Base-by-base conservation (phyloP, 2,113 vertebrate species). In the Malurus elegans region DNA sequence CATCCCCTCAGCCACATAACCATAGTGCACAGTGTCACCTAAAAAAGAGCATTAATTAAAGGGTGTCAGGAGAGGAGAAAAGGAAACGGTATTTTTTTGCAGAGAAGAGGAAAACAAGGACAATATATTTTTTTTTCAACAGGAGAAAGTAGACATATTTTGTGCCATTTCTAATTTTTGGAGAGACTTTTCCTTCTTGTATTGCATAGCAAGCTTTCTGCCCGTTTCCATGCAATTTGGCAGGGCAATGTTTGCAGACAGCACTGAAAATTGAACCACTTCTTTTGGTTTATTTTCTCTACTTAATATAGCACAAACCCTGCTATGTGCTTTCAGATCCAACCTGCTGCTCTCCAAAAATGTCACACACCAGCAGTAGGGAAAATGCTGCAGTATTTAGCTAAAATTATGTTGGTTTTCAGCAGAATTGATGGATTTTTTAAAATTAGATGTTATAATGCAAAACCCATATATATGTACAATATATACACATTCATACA, bases 11-110 rank as follows among this genome's bases (percentile, higher is more conserved):
- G 51, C 79, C 95, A 83, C 74, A 31, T 92, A 97, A 87, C 80
- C 92, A 88, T 69, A 74, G 95, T 86, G 29, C 17, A 81, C 67
- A 47, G n/a, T 85, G 93, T 93, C 95, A 93, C 94, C 78, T 36
- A 65, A 85, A 95, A 71, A 71, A 65, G 67, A 84, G 58, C 20
- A 17, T 58, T 98, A 97, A 98, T 98, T 97, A 98, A 96, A 97
- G 96, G 96, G 88, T 98, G 97, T 96, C 97, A 97, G 65, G 29
- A 93, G 8, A 86, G 53, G 21, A 40, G 36, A 90, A 76, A 79
- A 64, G 72, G 26, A 94, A 29, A 61, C 17, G 12, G 5, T 14
- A 1, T 74, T 58, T 62, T 62, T 61, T 67, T 53, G 24, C 2
- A 2, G 51, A 44, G 38, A 67, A 65, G 38, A 72, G 38, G 29